phyloP scores from a whole-genome alignment of 2,797 vertebrate genomes.

The Cirrhinus molitorella region DNA sequence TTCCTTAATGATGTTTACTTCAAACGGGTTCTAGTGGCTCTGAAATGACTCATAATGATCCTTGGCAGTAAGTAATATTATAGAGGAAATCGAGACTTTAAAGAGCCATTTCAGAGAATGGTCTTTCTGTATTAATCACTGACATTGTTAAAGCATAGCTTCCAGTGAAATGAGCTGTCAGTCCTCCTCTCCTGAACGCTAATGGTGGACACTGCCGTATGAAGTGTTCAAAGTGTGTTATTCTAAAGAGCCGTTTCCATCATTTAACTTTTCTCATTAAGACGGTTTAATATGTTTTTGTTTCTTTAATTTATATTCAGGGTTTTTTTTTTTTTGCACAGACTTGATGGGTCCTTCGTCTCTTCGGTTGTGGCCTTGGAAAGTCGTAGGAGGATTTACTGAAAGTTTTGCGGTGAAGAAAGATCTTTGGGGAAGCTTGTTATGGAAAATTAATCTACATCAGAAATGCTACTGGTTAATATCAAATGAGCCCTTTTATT shows the following conservation, averaged over 20 bases:
- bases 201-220: conserved; percentile 31
- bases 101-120: conserved; percentile 56
- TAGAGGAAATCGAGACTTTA: conserved; percentile 52
- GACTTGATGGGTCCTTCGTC: neutral
- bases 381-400: conserved; percentile 12
- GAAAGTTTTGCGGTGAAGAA: conserved; percentile 5
- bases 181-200: conserved; percentile 45
- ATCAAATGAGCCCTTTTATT: neutral
- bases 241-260: conserved; percentile 38
- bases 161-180: conserved; percentile 53
- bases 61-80: conserved; percentile 44
- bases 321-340: neutral
- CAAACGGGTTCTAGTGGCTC: conserved; percentile 47
- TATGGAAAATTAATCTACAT: neutral
- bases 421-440: conserved; percentile 1
- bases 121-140: conserved; percentile 57
- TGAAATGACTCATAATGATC: conserved; percentile 47
- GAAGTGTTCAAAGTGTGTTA: conserved; percentile 54
- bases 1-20: conserved; percentile 45
- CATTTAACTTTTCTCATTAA: conserved; percentile 49
- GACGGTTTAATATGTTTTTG: conserved; percentile 30
- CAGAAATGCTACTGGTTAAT: neutral
- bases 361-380: conserved; percentile 19
- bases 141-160: conserved; percentile 63
- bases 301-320: conserved; percentile 14